phyloP scores from a whole-genome alignment of 2,888 invertebrate species.

The Pollenia griseotomentosa region DNA sequence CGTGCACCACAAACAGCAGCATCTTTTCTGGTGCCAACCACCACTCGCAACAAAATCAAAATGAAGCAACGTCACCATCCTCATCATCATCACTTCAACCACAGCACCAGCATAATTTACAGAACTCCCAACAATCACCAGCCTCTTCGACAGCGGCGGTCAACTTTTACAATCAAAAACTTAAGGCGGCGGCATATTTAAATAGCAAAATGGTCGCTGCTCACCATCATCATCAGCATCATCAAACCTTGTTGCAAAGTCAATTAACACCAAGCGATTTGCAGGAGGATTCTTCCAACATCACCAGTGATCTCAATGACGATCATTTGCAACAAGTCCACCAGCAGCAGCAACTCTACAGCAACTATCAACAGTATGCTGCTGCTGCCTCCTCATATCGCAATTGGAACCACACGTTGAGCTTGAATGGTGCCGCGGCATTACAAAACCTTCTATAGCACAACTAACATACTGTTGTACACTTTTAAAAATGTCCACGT shows the following conservation, averaged over 20 bases:
- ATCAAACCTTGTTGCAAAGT: conserved; percentile 78
- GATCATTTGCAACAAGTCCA: conserved; percentile 79
- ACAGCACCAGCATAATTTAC: conserved; percentile 78
- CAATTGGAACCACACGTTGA: conserved; percentile 81
- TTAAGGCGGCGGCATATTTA: conserved; percentile 66
- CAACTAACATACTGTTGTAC: conserved; percentile 14
- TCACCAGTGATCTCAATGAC: conserved; percentile 81
- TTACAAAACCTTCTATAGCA: conserved; percentile 81
- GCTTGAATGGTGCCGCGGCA: conserved; percentile 81
- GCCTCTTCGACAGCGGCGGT: conserved; percentile 60
- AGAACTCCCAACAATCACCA: conserved; percentile 76
- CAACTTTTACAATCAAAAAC: conserved; percentile 72
- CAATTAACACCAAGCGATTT: conserved; percentile 77
- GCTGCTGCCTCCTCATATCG: conserved; percentile 81
- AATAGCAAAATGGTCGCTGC: conserved; percentile 72
- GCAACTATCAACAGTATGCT: conserved; percentile 82
- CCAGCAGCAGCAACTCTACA: conserved; percentile 80
- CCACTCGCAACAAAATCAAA: conserved; percentile 62
- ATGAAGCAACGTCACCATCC: conserved; percentile 49
- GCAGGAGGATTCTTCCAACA: conserved; percentile 81
- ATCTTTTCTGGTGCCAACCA: conserved; percentile 75
- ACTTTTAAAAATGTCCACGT: not conserved
- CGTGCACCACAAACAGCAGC: conserved; percentile 76
- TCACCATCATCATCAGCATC: conserved; percentile 73
- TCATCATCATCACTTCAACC: conserved; percentile 60